A percentile compares a stretch with the other conserved stretches of the same genome.
Evolutionary conservation across 2,113 vertebrate species (phyloP).

Genomic region (Spilogale gracilis): DNA sequence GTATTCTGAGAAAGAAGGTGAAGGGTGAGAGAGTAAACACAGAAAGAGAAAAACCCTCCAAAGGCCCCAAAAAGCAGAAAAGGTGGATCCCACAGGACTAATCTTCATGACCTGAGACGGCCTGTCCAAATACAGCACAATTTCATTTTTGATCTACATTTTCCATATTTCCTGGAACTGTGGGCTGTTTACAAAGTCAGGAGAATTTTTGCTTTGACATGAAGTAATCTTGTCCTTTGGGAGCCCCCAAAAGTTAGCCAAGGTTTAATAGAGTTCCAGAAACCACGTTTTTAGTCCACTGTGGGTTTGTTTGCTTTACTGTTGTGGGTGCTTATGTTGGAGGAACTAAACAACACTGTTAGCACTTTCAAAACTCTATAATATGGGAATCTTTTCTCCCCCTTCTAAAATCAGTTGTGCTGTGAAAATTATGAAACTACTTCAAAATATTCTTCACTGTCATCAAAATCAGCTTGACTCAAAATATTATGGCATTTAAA

Average conservation of each 20-base stretch:
- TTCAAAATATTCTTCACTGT: not conserved
- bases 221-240: constrained; percentile 77
- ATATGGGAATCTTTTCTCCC: not conserved
- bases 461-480: not conserved
- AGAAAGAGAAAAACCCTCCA: not conserved
- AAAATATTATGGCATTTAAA: not conserved
- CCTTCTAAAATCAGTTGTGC: not conserved
- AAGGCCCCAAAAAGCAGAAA: not conserved
- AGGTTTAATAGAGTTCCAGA: constrained; percentile 70
- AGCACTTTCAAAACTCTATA: not conserved
- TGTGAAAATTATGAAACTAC: not conserved
- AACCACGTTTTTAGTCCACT: constrained; percentile 44
- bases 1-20: constrained; percentile 38
- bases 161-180: constrained; percentile 68
- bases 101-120: accelerated
- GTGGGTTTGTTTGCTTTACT: constrained; percentile 64
- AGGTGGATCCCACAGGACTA: not conserved
- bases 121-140: constrained; percentile 52
- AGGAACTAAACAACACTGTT: not conserved
- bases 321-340: constrained; percentile 69
- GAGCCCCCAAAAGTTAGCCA: constrained; percentile 66
- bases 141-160: not conserved
- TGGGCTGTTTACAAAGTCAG: constrained; percentile 71
- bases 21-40: not conserved
- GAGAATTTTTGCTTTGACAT: constrained; percentile 71